Evolutionary conservation across 2,113 vertebrate species (phyloP).

Genomic region (Montifringilla adamsi): DNA sequence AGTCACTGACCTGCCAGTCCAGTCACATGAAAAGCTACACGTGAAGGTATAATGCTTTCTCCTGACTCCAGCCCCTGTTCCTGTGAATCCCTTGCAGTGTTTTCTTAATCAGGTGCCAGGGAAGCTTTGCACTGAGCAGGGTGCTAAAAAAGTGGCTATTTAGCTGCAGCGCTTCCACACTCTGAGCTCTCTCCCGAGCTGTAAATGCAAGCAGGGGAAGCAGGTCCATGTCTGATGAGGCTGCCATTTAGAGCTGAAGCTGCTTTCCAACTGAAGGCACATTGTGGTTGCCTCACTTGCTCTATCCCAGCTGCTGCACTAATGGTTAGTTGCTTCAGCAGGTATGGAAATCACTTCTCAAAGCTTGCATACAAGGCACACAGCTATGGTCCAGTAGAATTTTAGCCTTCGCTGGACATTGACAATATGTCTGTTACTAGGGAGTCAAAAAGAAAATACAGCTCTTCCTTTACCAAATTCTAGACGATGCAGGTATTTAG

Average conservation of each 20-base stretch:
- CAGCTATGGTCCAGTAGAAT: background rate
- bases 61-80: background rate
- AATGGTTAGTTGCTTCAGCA: background rate
- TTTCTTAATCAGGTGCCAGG: constrained; percentile 12
- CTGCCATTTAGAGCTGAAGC: background rate
- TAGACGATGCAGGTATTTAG: background rate
- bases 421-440: background rate
- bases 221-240: background rate
- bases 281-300: background rate
- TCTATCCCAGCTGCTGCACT: background rate
- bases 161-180: background rate
- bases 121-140: background rate
- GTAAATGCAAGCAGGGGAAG: background rate
- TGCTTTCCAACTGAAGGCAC: background rate
- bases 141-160: background rate
- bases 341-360: background rate
- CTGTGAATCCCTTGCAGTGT: background rate
- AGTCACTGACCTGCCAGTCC: background rate
- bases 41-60: constrained; percentile 7
- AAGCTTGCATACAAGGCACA: background rate
- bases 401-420: background rate
- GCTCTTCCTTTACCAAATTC: background rate
- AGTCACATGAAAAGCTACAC: background rate
- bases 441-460: background rate
- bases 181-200: background rate